Evolutionary conservation across 2,113 vertebrate genomes (phyloP).

Genomic region (Ctenomys sociabilis): DNA sequence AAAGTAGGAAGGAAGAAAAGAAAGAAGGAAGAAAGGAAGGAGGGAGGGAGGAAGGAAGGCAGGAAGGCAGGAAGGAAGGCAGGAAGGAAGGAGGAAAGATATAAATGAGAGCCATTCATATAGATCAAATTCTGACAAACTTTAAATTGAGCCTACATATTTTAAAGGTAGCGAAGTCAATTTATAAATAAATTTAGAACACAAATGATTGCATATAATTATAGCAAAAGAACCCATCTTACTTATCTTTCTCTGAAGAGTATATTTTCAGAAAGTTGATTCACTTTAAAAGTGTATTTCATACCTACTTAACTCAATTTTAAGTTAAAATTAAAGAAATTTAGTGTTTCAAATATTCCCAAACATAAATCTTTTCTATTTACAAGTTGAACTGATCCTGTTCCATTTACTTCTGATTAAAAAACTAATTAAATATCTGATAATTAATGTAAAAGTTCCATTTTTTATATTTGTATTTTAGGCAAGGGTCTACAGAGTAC

Average conservation of each 20-base stretch:
- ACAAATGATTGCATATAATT: not conserved
- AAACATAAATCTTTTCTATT: not conserved
- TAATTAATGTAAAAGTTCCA: not conserved
- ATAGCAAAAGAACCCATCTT: not conserved
- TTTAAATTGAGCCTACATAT: not conserved
- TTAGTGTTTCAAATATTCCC: not conserved
- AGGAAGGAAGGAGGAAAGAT: no score
- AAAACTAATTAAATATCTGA: not conserved
- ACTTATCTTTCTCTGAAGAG: not conserved
- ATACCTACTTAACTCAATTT: not conserved
- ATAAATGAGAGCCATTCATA: no score
- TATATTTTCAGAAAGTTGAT: not conserved
- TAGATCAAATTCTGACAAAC: no score
- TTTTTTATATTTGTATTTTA: not conserved
- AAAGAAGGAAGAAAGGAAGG: no score
- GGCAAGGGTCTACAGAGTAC: no score
- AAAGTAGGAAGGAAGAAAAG: no score
- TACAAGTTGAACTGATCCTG: not conserved
- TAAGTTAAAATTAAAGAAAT: not conserved
- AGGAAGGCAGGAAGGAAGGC: no score
- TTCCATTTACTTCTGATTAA: not conserved
- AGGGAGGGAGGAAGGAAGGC: no score
- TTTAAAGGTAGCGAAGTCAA: not conserved
- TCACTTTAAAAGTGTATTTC: not conserved
- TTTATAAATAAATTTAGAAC: not conserved